Evolutionary conservation across 2,113 vertebrate genomes (phyloP), one percentile per base, ranked within the genome.

Genomic region (Prinia subflava): DNA sequence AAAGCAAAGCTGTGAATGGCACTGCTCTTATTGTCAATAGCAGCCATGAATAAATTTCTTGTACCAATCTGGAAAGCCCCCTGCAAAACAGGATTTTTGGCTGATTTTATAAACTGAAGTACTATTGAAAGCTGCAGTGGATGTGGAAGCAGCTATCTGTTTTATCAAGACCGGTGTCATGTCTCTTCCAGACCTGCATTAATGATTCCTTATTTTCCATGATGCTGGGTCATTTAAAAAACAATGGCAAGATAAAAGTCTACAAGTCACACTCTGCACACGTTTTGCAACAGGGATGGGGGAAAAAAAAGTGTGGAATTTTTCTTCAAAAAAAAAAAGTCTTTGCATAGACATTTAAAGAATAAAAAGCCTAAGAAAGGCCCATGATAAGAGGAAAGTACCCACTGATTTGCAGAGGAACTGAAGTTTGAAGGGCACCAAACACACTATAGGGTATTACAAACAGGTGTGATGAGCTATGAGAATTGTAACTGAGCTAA

Each of bases 201-300:
- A 94, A 94, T 59, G 83, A 89, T 49, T 93, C 89, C 84, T 89
- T 52, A 94, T 92, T 97, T 97, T 97, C 96, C 96, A 96, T 96
- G 96, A 97, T 96, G 95, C 86, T 89, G 68, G 35, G 86, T 42
- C 64, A 91, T 75, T 92, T 87, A 56, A 90, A 96, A 83, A 70
- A 67, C 71, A 94, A n/a, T 14, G 27, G 23, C 71, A 80, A 77
- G 11, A 39, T 65, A 65, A 83, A 95, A 90, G 33, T n/a, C 17
- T 44, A 33, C 27, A 7, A 83, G 53, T 4, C 39, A 74, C n/a
- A 33, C 21, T 57, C n/a, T 7, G 19, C 62, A 24, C 33, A 62
- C 9, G 25, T 74, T 92, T 67, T 83, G 17, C 37, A 79, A 49
- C 2, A 85, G 13, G 15, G 55, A 59, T 0, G 1, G n/a, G n/a